Evolutionary conservation across 1,140 invertebrate genomes (phyloP).

Genomic region (Heliconius congener): DNA sequence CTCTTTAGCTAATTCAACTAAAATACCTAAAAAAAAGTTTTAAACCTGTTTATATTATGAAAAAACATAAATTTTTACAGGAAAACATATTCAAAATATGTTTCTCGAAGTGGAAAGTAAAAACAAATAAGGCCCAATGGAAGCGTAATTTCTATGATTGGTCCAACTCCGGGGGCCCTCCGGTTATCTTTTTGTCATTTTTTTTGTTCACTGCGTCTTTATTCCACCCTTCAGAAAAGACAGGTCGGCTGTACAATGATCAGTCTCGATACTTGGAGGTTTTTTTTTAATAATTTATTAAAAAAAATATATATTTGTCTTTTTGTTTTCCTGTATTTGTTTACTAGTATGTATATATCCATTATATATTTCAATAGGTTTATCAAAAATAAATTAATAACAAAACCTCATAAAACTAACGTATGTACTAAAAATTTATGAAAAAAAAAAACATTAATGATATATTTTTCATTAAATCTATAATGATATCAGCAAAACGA

Average conservation of each 20-base stretch:
- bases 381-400: not conserved
- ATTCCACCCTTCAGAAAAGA: conserved; percentile 72
- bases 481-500: not conserved
- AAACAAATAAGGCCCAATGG: conserved; percentile 39
- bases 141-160: conserved; percentile 73
- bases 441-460: no score
- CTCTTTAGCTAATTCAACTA: no score
- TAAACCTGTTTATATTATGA: no score
- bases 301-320: no score
- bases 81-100: conserved; percentile 26
- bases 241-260: conserved; percentile 38
- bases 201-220: conserved; percentile 72
- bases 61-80: not conserved
- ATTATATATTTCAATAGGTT: not conserved
- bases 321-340: no score
- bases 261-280: conserved; percentile 54
- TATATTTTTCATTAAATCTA: no score
- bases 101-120: conserved; percentile 17
- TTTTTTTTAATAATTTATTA: not conserved
- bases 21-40: no score
- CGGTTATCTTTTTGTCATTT: conserved; percentile 74
- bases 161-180: conserved; percentile 51
- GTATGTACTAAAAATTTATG: not conserved
- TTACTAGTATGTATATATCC: no score
- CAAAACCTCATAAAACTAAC: not conserved